A percentile compares a stretch with the other conserved stretches of the same genome.
Conservation (phyloP, 2,888 invertebrate species). For the Caenorhabditis panamensis region DNA sequence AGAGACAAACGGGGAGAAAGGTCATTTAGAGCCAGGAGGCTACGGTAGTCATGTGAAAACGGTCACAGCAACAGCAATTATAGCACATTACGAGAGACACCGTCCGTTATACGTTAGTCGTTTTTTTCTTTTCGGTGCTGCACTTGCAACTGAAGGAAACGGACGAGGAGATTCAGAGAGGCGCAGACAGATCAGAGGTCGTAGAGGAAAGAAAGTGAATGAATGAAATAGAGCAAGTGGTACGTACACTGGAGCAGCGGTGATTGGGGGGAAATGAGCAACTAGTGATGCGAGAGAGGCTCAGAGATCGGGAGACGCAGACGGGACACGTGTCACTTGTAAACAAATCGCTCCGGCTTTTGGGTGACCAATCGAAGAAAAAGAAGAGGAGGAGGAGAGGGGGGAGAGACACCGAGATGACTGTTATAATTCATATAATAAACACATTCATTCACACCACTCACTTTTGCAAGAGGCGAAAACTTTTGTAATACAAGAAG, state of each 20-base stretch:
- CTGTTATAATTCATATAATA: constrained; percentile 44
- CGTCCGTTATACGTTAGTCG: constrained; percentile 29
- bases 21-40: constrained; percentile 27
- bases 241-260: constrained; percentile 36
- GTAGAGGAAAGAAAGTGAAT: constrained; percentile 12
- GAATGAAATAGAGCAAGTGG: constrained; percentile 52
- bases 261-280: constrained; percentile 41
- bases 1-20: constrained; percentile 26
- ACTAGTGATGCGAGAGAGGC: constrained; percentile 19
- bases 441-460: constrained; percentile 33
- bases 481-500: no score
- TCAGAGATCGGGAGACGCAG: constrained; percentile 16
- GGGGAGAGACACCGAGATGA: constrained; percentile 5
- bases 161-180: constrained; percentile 8
- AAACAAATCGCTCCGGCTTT: constrained; percentile 40
- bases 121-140: constrained; percentile 28
- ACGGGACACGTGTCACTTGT: constrained; percentile 52
- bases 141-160: constrained; percentile 33
- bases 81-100: constrained; percentile 43
- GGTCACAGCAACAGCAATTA: constrained; percentile 43
- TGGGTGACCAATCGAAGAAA: constrained; percentile 17
- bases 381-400: constrained; percentile 16
- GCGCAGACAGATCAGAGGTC: constrained; percentile 29
- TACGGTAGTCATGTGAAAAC: constrained; percentile 49
- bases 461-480: constrained; percentile 11